Evolutionary conservation across 2,888 invertebrate species (phyloP).

Genomic region (Anaspis maculata): DNA sequence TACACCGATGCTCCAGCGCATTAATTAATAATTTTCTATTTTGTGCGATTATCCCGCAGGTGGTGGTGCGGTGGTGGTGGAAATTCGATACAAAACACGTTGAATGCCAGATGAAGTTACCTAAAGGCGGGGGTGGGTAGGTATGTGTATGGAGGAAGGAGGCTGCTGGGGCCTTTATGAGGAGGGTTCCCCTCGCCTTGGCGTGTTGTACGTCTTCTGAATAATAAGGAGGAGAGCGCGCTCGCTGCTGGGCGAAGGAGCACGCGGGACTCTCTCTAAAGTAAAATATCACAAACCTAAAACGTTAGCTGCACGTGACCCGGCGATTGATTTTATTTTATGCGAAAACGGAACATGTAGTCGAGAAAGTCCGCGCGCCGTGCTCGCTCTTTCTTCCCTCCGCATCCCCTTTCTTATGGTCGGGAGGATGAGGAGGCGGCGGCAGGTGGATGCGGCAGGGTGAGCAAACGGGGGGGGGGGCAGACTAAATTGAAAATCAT

Average conservation of each 20-base stretch:
- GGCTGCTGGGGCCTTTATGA: conserved; percentile 13
- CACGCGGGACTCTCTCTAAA: conserved; percentile 30
- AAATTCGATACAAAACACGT: conserved; percentile 15
- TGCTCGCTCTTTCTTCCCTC: conserved; percentile 12
- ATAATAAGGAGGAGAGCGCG: conserved; percentile 36
- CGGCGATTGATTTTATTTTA: conserved; percentile 44
- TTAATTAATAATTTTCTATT: conserved; percentile 14
- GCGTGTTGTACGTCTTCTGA: conserved; percentile 33
- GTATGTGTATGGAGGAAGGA: conserved; percentile 4
- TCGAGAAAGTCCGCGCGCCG: conserved; percentile 23
- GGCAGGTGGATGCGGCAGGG: too few species aligned
- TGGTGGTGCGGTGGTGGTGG: too few species aligned
- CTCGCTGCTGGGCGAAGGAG: too few species aligned
- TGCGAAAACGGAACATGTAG: conserved; percentile 36
- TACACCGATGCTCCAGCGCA: too few species aligned
- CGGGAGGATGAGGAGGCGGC: too few species aligned
- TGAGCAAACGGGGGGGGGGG: background rate
- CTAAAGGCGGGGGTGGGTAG: conserved; percentile 11
- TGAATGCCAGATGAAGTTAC: conserved; percentile 15
- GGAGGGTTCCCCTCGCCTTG: conserved; percentile 10
- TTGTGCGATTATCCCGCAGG: conserved; percentile 10
- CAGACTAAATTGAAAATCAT: conserved; percentile 33
- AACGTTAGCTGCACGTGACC: conserved; percentile 44
- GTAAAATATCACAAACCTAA: conserved; percentile 45
- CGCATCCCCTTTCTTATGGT: conserved; percentile 7